Evolutionary conservation across 2,113 vertebrate species (phyloP).

Genomic region (Clarias macrocephalus): DNA sequence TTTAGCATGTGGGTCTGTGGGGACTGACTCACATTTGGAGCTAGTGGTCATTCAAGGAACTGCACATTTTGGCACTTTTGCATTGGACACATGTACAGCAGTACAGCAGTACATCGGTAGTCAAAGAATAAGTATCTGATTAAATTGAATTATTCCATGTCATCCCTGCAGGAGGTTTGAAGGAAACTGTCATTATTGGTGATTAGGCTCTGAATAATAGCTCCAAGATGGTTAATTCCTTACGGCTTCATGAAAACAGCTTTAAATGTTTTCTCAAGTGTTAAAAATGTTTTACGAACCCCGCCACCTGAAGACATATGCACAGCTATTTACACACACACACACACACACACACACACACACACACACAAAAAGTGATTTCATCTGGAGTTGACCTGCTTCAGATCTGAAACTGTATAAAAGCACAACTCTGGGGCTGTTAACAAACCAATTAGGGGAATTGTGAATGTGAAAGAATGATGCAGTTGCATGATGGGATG

Average conservation of each 20-base stretch:
- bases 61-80: no score
- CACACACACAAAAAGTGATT: conserved; percentile 46
- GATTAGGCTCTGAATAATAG: conserved; percentile 14
- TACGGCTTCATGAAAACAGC: conserved; percentile 4
- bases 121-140: not conserved
- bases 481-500: conserved; percentile 20
- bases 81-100: no score
- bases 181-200: not conserved
- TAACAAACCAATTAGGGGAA: conserved; percentile 23
- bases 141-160: not conserved
- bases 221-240: not conserved
- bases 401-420: conserved; percentile 57
- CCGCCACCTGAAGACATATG: not conserved
- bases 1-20: no score
- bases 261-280: not conserved
- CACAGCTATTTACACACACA: not conserved
- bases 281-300: not conserved
- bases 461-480: conserved; percentile 27
- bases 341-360: not conserved
- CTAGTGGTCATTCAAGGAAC: no score
- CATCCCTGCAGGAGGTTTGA: not conserved
- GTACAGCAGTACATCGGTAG: not conserved
- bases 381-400: conserved; percentile 58
- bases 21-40: no score
- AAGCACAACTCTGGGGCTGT: conserved; percentile 46